Evolutionary conservation across 2,113 vertebrate species (phyloP).

Genomic region (Hymenochirus boettgeri): DNA sequence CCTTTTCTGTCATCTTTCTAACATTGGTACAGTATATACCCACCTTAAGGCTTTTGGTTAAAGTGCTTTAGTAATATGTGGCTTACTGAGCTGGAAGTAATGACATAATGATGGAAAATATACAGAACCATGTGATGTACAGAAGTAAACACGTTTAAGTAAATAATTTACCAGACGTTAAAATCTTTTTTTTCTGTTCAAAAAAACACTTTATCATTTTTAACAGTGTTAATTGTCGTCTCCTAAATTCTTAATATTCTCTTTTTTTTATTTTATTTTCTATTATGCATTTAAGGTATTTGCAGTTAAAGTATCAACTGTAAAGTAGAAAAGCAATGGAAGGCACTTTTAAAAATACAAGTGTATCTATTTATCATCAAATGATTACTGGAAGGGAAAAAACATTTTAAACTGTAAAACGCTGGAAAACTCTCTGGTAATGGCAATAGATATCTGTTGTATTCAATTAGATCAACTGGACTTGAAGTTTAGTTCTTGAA

Average conservation of each 20-base stretch:
- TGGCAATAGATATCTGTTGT: no score
- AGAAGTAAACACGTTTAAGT: slow-evolving; percentile 23
- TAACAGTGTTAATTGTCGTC: not conserved
- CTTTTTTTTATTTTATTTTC: not conserved
- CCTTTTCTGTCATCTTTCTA: no score
- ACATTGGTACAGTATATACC: no score
- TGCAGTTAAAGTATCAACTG: not conserved
- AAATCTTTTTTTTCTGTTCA: slow-evolving; percentile 13
- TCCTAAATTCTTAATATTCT: not conserved
- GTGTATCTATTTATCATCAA: not conserved
- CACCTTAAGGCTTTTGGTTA: slow-evolving; percentile 50
- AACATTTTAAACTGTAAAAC: not conserved
- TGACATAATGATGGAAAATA: slow-evolving; percentile 52
- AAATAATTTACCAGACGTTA: slow-evolving; percentile 5
- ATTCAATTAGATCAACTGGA: no score
- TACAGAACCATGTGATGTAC: slow-evolving; percentile 19
- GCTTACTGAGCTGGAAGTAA: slow-evolving; percentile 59
- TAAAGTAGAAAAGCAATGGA: not conserved
- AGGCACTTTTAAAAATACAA: slow-evolving; percentile 1
- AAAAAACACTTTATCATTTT: slow-evolving; percentile 20
- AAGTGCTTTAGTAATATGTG: slow-evolving; percentile 54
- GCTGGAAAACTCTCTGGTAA: not conserved
- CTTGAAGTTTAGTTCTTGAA: no score
- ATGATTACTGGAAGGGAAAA: slow-evolving; percentile 5
- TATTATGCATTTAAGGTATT: not conserved